Percentiles rank a stretch among this genome's conserved stretches.
phyloP scores from a whole-genome alignment of 1,140 invertebrate species.

The Musca domestica region DNA sequence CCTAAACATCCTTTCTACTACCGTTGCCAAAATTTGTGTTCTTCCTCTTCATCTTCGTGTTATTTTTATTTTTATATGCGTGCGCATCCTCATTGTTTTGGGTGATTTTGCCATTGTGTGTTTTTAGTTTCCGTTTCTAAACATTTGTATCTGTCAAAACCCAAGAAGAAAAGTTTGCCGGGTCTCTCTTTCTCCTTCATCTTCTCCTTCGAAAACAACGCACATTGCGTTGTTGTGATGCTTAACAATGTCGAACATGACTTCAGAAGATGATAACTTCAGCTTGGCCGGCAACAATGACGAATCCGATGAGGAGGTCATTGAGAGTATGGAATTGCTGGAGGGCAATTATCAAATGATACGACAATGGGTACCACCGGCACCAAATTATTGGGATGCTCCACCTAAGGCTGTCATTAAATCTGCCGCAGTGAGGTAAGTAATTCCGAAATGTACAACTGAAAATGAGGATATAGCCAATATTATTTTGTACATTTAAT shows the following conservation, averaged over 20 bases:
- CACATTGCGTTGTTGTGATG: conserved; percentile 8
- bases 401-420: conserved; percentile 52
- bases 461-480: too few species aligned
- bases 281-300: conserved; percentile 32
- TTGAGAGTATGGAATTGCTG: conserved; percentile 51
- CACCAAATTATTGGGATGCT: conserved; percentile 52
- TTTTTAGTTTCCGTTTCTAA: neutral
- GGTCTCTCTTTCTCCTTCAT: neutral
- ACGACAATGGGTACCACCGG: conserved; percentile 50
- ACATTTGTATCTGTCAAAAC: too few species aligned
- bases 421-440: conserved; percentile 51
- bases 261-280: conserved; percentile 25
- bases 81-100: conserved; percentile 11
- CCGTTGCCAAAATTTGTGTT: neutral
- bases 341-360: conserved; percentile 53
- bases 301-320: conserved; percentile 51
- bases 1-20: too few species aligned
- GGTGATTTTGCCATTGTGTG: conserved; percentile 4
- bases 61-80: neutral
- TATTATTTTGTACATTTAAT: too few species aligned
- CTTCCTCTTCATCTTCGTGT: neutral
- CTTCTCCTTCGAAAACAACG: neutral
- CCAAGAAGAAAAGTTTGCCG: too few species aligned
- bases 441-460: too few species aligned
- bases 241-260: conserved; percentile 15